Conservation (phyloP, 2,113 vertebrate species). For the Micronycteris hirsuta region DNA sequence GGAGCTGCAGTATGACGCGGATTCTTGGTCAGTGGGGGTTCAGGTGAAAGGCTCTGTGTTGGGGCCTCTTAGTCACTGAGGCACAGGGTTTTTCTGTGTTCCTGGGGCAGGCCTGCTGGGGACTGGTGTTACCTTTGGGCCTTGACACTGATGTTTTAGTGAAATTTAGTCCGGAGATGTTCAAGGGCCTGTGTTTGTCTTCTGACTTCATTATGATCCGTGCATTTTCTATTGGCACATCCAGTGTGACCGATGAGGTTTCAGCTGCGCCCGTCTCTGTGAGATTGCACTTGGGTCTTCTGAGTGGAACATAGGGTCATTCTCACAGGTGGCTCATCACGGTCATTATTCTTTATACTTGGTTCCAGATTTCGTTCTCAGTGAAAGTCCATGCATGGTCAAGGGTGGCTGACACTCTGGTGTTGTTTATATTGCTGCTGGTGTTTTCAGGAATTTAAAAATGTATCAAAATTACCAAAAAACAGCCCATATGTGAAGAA, state of each 20-base stretch:
- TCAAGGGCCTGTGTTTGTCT: not conserved
- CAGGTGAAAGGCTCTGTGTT: not conserved
- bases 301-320: not conserved
- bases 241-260: not conserved
- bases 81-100: not conserved
- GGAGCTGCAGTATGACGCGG: not conserved
- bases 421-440: not conserved
- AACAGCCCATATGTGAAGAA: not conserved
- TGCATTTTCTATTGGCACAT: slow-evolving; percentile 9
- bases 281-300: not conserved
- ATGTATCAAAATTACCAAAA: not conserved
- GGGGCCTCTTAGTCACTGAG: not conserved
- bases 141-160: not conserved
- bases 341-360: not conserved
- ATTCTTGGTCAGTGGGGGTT: not conserved
- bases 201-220: not conserved
- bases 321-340: not conserved
- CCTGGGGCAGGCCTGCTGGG: not conserved
- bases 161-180: not conserved
- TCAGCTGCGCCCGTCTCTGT: not conserved
- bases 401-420: not conserved
- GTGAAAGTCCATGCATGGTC: not conserved
- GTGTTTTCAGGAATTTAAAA: slow-evolving; percentile 16
- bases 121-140: not conserved
- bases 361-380: slow-evolving; percentile 10